Conservation (phyloP, 2,888 invertebrate species). For the Seladonia tumulorum region DNA sequence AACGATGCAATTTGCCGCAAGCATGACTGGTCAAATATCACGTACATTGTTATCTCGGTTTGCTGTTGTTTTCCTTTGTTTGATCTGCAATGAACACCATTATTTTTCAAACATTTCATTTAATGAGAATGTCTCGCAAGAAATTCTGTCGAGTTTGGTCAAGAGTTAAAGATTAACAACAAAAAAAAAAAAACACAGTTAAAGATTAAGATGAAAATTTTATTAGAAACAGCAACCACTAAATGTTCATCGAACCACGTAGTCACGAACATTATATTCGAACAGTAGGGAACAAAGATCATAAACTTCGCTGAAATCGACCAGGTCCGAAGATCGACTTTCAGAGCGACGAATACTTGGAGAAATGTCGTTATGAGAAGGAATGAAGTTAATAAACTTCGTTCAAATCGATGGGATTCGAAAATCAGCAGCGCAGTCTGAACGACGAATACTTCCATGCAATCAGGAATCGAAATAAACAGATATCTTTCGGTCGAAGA, state of each 20-base stretch:
- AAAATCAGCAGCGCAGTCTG: not conserved
- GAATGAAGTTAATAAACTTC: not conserved
- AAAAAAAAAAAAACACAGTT: not conserved
- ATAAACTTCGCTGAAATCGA: not conserved
- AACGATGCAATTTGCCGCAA: not conserved
- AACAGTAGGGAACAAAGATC: not conserved
- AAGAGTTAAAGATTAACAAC: not conserved
- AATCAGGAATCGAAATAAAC: not conserved
- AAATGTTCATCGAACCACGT: not conserved
- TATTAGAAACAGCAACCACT: not conserved
- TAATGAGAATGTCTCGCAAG: no score
- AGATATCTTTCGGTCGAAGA: not conserved
- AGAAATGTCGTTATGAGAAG: not conserved
- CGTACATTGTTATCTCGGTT: no score
- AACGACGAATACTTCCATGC: not conserved
- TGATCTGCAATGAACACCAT: no score
- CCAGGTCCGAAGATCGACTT: not conserved
- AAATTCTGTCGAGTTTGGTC: no score
- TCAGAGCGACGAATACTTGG: not conserved
- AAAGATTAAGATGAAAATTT: not conserved
- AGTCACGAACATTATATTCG: not conserved
- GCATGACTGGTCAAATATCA: no score
- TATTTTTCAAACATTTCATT: not conserved
- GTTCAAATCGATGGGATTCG: not conserved
- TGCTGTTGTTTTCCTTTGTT: no score